Percentiles rank a stretch among this genome's conserved stretches.
Evolutionary conservation across 2,113 vertebrate genomes (phyloP).

Genomic region (Pterophyllum scalare): DNA sequence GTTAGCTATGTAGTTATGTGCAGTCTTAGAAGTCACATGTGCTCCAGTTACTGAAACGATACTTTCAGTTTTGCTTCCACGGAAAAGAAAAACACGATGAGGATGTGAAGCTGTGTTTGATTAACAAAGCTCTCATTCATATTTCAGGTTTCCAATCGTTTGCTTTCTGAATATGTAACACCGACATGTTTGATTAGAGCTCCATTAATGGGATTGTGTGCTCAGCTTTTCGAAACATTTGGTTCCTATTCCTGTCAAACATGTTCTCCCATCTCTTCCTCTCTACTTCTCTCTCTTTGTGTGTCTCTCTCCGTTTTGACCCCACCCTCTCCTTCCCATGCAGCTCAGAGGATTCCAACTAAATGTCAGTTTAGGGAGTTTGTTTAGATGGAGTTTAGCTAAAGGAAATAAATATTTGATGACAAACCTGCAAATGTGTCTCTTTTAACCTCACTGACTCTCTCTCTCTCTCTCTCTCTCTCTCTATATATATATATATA

Average conservation of each 20-base stretch:
- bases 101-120: slow-evolving; percentile 5
- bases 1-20: slow-evolving; percentile 34
- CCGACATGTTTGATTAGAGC: slow-evolving; percentile 9
- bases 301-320: neutral
- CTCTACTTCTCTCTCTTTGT: neutral
- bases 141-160: slow-evolving; percentile 3
- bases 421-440: slow-evolving; percentile 57
- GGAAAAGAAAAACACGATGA: neutral
- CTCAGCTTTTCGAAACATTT: slow-evolving; percentile 6
- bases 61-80: neutral
- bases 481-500: neutral
- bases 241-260: slow-evolving; percentile 41
- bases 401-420: slow-evolving; percentile 77
- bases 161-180: slow-evolving; percentile 40
- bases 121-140: slow-evolving; percentile 20
- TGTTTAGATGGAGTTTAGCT: slow-evolving; percentile 66
- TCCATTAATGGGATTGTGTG: slow-evolving; percentile 23
- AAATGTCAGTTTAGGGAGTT: slow-evolving; percentile 58
- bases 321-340: neutral
- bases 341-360: slow-evolving; percentile 56
- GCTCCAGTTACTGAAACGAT: slow-evolving; percentile 40
- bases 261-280: neutral
- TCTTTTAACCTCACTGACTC: slow-evolving; percentile 57
- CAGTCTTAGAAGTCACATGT: slow-evolving; percentile 53
- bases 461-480: no score